Percentiles rank a stretch among this genome's conserved stretches.
Conservation (phyloP, 92 coral and sea anemone species). For the Zoanthus sansibaricus region DNA sequence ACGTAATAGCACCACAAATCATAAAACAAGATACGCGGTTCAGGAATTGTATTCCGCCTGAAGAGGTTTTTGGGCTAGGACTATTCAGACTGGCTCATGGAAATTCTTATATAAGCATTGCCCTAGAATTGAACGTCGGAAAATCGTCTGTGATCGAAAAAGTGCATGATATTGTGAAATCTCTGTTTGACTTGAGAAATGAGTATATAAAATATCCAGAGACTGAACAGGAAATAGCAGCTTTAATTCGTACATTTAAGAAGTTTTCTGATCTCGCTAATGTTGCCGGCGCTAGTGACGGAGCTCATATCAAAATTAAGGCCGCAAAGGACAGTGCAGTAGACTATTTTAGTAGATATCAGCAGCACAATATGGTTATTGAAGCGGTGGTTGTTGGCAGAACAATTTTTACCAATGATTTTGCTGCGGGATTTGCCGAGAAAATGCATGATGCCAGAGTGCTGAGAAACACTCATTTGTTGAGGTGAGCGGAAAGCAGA, state of each 20-base stretch:
- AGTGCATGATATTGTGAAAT: background rate
- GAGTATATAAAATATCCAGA: too few relatives aligned
- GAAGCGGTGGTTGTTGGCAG: conserved; percentile 50
- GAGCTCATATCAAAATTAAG: conserved; percentile 43
- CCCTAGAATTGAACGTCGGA: conserved; percentile 35
- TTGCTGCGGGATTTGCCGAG: conserved; percentile 49
- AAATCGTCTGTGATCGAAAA: conserved; percentile 27
- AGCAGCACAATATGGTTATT: conserved; percentile 50
- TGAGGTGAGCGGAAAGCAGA: conserved; percentile 52
- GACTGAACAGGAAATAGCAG: too few relatives aligned
- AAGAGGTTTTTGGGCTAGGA: conserved; percentile 4
- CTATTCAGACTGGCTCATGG: conserved; percentile 25
- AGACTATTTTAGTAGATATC: conserved; percentile 64
- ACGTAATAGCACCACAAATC: conserved; percentile 22
- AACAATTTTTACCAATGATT: conserved; percentile 40
- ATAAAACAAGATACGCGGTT: conserved; percentile 1
- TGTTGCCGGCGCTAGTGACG: conserved; percentile 58
- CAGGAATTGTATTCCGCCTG: background rate
- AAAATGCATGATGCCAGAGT: conserved; percentile 55
- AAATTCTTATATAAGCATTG: conserved; percentile 9
- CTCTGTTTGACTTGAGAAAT: background rate
- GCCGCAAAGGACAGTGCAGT: conserved; percentile 54
- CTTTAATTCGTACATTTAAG: conserved; percentile 20
- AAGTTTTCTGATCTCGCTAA: conserved; percentile 47
- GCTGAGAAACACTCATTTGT: conserved; percentile 47